Base-by-base conservation (phyloP, 2,888 invertebrate species). In the Dryobotodes eremita region DNA sequence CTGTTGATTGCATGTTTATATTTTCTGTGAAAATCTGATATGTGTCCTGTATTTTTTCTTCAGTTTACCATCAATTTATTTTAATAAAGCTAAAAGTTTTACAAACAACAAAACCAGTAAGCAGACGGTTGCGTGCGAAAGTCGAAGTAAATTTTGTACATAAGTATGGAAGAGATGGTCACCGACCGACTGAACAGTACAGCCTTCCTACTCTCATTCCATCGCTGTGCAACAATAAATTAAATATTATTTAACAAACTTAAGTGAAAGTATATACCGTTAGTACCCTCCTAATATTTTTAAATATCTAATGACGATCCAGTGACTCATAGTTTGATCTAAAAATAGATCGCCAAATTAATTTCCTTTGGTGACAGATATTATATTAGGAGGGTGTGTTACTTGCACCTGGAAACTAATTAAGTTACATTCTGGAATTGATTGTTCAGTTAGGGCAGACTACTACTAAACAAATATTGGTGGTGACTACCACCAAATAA, bases 51-150 rank as follows among this genome's bases (percentile, higher is more conserved):
- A 36, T 36, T 36, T 48, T 36, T 36, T 64, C 10, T 36, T 13
- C 61, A 36, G 23, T 11, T 3, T 23, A 46, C 10, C 26, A 15
- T 31, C 6, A 0, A 68, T 79, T 57, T 46, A 65, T 76, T 74
- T 71, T 20, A 80, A 76, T 84, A 69, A 20, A 64, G 74, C 83
- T 88, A 86, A 89, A 90, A 91, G 84, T 85, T 88, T 82, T 77
- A 82, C 76, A 89, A 91, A 90, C 89, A 91, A 90, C 85, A 90
- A 90, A 91, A 70, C 88, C 86, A 83, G 85, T 89, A 88, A 90
- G 86, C 86, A 50, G 86, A 87, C 85, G 86, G 86, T 90, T 89
- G 90, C 91, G 90, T 92, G 93, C 91, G 90, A 93, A 92, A 91
- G 91, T 88, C 78, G 79, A 84, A 78, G 83, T 79, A 68, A 86